Evolutionary conservation across 92 coral and sea anemone genomes (phyloP), one percentile per base, ranked within the genome.

Genomic region (Epizoanthus illoricatus): DNA sequence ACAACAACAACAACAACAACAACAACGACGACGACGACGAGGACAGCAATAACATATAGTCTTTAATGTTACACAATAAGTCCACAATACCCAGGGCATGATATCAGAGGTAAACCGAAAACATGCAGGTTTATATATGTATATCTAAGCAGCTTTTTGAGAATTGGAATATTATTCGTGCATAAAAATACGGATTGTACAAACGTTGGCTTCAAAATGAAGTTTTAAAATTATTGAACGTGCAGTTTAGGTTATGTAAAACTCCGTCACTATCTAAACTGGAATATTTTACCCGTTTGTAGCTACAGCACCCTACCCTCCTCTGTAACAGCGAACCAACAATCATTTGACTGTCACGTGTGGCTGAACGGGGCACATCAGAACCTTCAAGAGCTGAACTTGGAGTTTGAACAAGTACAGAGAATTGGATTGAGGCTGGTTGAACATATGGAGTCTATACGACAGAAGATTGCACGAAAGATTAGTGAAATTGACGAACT

Each of bases 401-500:
- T 62, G 16, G 82, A 78, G 39, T 42, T 78, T n/a, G 40, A 63
- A 63, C 82, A 78, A 78, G 71, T 63, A 11, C 71, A 7, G 20
- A 41, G 18, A 43, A 39, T 66, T 13, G 70, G 82, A 2, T 43
- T 42, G 82, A 78, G 19, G 63, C 21, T 78, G 82, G 20, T 43
- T 3, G 59, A 28, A 52, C 66, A 78, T 18, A 78, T 78, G 82
- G 82, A 78, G 45, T 78, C 82, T 5, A 78, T 78, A 78, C 71
- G 82, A 2, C 71, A 78, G 24, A 78, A 78, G 42, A 78, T 78
- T 61, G 71, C 82, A 78, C 70, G 71, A 21, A 78, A 78, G 71
- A 78, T 78, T n/a, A 78, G 82, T 20, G 82, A 78, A 62, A 78
- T 78, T 41, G 82, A 78, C 59, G 71, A 78, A 62, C 59, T 78